phyloP scores from a whole-genome alignment of 2,888 invertebrate species.

The Lasioglossum oenotherae region DNA sequence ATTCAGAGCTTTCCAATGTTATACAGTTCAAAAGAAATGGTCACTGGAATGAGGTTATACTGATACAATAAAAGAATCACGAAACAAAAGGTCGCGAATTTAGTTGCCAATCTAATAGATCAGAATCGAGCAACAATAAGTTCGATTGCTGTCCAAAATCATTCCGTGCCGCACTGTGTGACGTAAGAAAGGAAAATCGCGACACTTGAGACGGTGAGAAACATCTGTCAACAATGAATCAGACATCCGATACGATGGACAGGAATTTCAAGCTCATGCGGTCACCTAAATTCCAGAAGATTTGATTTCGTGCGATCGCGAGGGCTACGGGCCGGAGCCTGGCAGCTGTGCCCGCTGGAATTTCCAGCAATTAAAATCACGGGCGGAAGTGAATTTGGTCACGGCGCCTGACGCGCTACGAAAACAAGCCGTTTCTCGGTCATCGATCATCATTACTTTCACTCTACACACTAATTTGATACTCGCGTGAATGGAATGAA shows the following conservation, averaged over 20 bases:
- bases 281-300: conserved; percentile 5
- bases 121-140: too few relatives aligned
- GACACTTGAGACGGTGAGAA: not conserved
- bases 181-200: not conserved
- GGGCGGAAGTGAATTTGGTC: not conserved
- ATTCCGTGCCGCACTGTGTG: too few relatives aligned
- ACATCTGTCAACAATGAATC: not conserved
- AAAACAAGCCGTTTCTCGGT: conserved; percentile 3
- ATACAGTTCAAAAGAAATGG: too few relatives aligned
- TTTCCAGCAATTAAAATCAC: not conserved
- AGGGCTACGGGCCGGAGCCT: not conserved
- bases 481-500: conserved; percentile 32
- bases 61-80: too few relatives aligned
- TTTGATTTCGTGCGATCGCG: not conserved
- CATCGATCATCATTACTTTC: conserved; percentile 17
- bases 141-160: too few relatives aligned
- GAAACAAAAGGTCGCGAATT: too few relatives aligned
- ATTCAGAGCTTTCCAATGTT: too few relatives aligned
- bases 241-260: not conserved
- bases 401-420: not conserved
- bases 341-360: not conserved
- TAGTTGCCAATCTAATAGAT: too few relatives aligned
- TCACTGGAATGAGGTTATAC: too few relatives aligned
- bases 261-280: conserved; percentile 6
- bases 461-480: conserved; percentile 11